Evolutionary conservation across 2,888 invertebrate genomes (phyloP).

Genomic region (Drosophila niveifrons): DNA sequence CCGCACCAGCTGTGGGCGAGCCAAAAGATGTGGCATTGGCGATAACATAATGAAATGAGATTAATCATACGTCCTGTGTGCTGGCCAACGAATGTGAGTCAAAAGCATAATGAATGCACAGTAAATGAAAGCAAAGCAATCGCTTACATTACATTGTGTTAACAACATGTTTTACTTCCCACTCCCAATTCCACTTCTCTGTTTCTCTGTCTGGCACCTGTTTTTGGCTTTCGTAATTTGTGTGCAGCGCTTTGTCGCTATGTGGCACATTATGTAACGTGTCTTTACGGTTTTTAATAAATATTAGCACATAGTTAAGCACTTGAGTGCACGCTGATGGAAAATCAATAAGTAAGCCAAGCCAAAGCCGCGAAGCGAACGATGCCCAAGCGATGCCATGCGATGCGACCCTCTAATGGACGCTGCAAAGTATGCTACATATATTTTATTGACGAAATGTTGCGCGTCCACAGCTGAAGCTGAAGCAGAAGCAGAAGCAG

Average conservation of each 20-base stretch:
- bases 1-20: conserved; percentile 46
- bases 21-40: conserved; percentile 52
- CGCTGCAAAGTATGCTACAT: conserved; percentile 55
- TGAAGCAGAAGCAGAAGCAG: not conserved
- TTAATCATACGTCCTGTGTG: conserved; percentile 78
- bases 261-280: conserved; percentile 61
- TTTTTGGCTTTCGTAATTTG: conserved; percentile 42
- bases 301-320: conserved; percentile 81
- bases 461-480: conserved; percentile 32
- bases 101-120: conserved; percentile 65
- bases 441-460: conserved; percentile 75
- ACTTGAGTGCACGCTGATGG: conserved; percentile 76
- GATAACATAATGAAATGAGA: conserved; percentile 76
- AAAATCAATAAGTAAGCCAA: conserved; percentile 71
- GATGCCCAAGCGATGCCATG: no score
- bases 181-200: not conserved
- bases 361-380: conserved; percentile 9
- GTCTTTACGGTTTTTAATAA: conserved; percentile 69
- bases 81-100: no score
- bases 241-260: conserved; percentile 32
- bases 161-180: conserved; percentile 59
- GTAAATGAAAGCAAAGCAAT: conserved; percentile 51
- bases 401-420: conserved; percentile 52
- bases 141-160: conserved; percentile 53
- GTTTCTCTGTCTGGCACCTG: conserved; percentile 17